These are phyloP conservation scores for Lingula anatina DNA, from an alignment of 2,888 invertebrate species.

Conservation along the genomic window DNA sequence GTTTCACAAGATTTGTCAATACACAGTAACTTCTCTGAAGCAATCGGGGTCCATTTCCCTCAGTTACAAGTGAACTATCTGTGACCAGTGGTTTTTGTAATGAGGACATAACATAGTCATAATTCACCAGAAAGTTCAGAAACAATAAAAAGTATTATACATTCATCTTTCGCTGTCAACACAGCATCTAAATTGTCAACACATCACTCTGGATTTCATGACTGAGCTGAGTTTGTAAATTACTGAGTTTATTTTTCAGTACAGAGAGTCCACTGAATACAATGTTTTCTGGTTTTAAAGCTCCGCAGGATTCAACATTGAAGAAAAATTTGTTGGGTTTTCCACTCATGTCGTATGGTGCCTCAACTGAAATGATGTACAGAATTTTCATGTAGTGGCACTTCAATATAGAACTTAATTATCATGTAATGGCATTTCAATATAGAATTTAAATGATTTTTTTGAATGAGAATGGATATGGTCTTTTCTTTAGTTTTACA, in stretches of 20 bases:
- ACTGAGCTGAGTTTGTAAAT: conserved; percentile 69
- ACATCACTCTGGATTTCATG: conserved; percentile 50
- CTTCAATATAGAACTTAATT: conserved; percentile 55
- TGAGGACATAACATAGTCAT: too few relatives aligned
- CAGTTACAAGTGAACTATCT: too few relatives aligned
- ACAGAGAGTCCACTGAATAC: conserved; percentile 90
- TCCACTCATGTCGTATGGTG: conserved; percentile 86
- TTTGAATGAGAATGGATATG: neutral
- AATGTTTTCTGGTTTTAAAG: conserved; percentile 92
- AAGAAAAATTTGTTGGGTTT: conserved; percentile 96
- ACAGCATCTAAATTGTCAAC: conserved; percentile 23
- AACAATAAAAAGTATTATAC: too few relatives aligned
- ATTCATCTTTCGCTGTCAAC: too few relatives aligned
- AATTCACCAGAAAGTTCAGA: too few relatives aligned
- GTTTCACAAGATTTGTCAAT: too few relatives aligned
- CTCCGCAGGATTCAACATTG: conserved; percentile 93
- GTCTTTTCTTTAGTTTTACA: neutral
- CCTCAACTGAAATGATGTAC: conserved; percentile 67
- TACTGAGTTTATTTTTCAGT: conserved; percentile 90
- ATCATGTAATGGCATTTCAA: too few relatives aligned
- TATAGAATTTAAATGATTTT: too few relatives aligned
- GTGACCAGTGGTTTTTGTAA: too few relatives aligned
- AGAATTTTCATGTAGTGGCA: too few relatives aligned
- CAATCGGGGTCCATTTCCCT: too few relatives aligned
- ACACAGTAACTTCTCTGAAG: too few relatives aligned